Evolutionary conservation across 2,888 invertebrate species (phyloP).

Genomic region (Oscheius onirici): DNA sequence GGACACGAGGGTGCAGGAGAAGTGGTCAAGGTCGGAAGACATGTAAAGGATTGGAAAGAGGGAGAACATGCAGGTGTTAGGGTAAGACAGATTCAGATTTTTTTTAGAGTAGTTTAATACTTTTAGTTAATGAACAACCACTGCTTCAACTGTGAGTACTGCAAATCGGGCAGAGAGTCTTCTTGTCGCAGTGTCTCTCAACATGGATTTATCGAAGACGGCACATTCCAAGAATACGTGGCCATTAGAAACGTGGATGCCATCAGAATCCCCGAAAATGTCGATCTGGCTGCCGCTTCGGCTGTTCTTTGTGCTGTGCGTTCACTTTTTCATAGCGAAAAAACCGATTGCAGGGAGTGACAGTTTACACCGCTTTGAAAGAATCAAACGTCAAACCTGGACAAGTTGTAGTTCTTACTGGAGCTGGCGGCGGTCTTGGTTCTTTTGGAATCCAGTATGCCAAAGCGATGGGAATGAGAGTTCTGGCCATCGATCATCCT

Average conservation of each 20-base stretch:
- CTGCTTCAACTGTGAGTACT: conserved; percentile 41
- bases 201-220: conserved; percentile 22
- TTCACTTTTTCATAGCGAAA: neutral
- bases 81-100: conserved; percentile 18
- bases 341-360: conserved; percentile 35
- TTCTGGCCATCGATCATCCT: conserved; percentile 38
- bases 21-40: conserved; percentile 42
- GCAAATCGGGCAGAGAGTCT: conserved; percentile 38
- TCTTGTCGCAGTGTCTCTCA: conserved; percentile 12
- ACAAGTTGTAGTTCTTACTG: conserved; percentile 34
- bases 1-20: conserved; percentile 46
- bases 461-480: conserved; percentile 42
- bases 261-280: conserved; percentile 31
- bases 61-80: conserved; percentile 44
- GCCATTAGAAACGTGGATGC: conserved; percentile 37
- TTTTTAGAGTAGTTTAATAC: neutral
- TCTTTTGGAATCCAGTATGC: conserved; percentile 40
- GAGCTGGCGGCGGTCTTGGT: conserved; percentile 43
- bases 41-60: conserved; percentile 45
- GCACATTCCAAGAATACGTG: conserved; percentile 45
- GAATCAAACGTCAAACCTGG: conserved; percentile 36
- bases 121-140: conserved; percentile 41
- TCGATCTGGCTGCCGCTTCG: conserved; percentile 37
- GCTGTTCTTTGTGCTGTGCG: conserved; percentile 45
- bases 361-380: conserved; percentile 42